Conservation (phyloP, 1,140 invertebrate genomes). For the Idris sp. region DNA sequence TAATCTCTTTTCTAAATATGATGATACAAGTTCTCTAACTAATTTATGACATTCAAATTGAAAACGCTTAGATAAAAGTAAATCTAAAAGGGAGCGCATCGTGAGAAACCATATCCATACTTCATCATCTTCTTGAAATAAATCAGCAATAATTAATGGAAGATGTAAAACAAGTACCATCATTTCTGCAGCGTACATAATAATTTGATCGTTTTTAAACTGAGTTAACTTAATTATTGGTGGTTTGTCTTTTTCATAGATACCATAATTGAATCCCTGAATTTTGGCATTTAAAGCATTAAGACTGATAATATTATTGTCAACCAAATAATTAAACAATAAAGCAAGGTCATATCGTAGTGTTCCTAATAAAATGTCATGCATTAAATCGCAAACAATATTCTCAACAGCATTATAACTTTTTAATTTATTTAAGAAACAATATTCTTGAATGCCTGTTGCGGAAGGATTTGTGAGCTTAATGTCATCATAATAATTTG, state of each 20-base stretch:
- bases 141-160: no score
- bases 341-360: slow-evolving; percentile 14
- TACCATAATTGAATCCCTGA: background rate
- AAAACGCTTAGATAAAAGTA: background rate
- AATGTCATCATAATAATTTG: background rate
- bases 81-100: background rate
- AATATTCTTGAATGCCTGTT: background rate
- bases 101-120: background rate
- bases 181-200: slow-evolving; percentile 5
- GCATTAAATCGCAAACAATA: slow-evolving; percentile 5
- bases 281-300: slow-evolving; percentile 6
- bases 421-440: background rate
- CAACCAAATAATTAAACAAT: no score
- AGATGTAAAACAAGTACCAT: no score
- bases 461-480: no score
- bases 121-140: background rate
- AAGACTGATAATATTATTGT: slow-evolving; percentile 7
- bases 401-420: slow-evolving; percentile 12
- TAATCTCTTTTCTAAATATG: background rate
- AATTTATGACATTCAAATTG: background rate
- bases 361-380: slow-evolving; percentile 14
- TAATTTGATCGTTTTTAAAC: background rate
- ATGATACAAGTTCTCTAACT: background rate
- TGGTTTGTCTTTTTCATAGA: slow-evolving; percentile 3
- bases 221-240: background rate